Percentiles rank a stretch among this genome's conserved stretches.
phyloP scores from a whole-genome alignment of 2,113 vertebrate species.

The Chionodraco myersi region DNA sequence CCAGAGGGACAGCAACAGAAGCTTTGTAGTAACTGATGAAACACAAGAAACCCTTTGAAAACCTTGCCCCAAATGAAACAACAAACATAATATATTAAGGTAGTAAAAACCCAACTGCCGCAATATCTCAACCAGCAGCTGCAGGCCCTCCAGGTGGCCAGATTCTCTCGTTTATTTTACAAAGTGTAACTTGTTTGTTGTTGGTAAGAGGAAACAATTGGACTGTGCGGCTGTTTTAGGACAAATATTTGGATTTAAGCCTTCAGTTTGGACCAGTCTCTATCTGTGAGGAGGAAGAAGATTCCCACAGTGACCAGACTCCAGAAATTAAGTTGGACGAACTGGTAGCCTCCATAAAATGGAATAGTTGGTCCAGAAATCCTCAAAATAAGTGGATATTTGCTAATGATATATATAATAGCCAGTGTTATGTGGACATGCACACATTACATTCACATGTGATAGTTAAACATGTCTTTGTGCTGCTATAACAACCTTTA shows the following conservation, averaged over 20 bases:
- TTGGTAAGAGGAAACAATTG: constrained; percentile 14
- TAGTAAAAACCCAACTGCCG: background rate
- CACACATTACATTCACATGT: background rate
- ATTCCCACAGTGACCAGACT: constrained; percentile 28
- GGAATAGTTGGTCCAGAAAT: constrained; percentile 9
- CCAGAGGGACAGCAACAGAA: constrained; percentile 1
- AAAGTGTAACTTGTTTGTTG: constrained; percentile 11
- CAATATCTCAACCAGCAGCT: background rate
- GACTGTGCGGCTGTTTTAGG: constrained; percentile 23
- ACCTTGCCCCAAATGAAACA: background rate
- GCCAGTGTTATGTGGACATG: constrained; percentile 21
- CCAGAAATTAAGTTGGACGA: constrained; percentile 34
- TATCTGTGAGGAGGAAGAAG: constrained; percentile 43
- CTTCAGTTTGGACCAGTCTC: constrained; percentile 23
- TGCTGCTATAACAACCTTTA: no score
- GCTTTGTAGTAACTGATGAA: constrained; percentile 17
- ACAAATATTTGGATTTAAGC: constrained; percentile 41
- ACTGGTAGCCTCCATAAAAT: constrained; percentile 4
- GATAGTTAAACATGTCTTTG: no score
- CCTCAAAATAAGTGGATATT: constrained; percentile 13
- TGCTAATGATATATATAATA: no score
- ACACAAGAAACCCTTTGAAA: constrained; percentile 14
- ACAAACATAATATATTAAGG: background rate
- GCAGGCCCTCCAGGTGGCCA: background rate
- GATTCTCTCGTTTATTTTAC: background rate